Conservation (phyloP, 1,140 invertebrate species). For the Ridgeia piscesae region DNA sequence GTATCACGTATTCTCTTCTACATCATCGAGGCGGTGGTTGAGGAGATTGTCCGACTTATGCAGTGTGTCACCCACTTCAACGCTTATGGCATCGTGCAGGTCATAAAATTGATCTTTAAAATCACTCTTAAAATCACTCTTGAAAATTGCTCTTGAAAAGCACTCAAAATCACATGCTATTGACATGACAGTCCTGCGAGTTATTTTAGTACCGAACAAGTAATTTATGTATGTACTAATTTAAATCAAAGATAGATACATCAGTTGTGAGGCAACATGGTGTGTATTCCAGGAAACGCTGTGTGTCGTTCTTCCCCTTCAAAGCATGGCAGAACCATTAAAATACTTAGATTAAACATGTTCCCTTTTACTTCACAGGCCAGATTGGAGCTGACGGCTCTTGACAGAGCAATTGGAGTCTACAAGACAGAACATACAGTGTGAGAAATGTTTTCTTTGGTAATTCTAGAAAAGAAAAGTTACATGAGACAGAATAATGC, state of each 20-base stretch:
- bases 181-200: background rate
- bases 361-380: conserved; percentile 26
- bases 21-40: conserved; percentile 85
- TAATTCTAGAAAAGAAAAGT: too few species aligned
- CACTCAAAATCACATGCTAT: background rate
- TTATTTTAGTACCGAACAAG: background rate
- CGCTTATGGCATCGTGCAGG: conserved; percentile 68
- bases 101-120: too few species aligned
- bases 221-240: background rate
- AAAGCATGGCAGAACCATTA: background rate
- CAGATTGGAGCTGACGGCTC: conserved; percentile 44
- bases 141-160: too few species aligned
- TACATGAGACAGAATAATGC: too few species aligned
- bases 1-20: conserved; percentile 76
- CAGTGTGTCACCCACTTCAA: conserved; percentile 75
- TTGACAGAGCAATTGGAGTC: conserved; percentile 45
- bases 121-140: too few species aligned
- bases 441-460: conserved; percentile 36
- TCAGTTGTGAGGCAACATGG: background rate
- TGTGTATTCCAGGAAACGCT: background rate
- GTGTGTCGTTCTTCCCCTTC: background rate
- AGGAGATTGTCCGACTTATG: conserved; percentile 85
- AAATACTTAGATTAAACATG: background rate
- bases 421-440: conserved; percentile 41
- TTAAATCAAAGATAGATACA: background rate